Evolutionary conservation across 2,888 invertebrate species (phyloP).

Genomic region (Cosmia trapezina): DNA sequence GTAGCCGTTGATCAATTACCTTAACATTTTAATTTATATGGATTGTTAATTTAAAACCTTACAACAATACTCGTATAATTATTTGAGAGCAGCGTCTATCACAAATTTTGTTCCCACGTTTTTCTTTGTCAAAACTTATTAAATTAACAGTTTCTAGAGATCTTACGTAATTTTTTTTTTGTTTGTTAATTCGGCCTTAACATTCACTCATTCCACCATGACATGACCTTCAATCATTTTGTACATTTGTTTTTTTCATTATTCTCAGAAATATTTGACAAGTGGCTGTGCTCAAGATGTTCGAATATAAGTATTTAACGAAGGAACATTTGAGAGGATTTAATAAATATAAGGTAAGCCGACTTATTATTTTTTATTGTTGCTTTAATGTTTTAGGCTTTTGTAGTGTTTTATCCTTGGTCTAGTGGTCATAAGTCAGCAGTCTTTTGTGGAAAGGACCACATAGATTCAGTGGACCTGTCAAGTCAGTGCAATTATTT

Average conservation of each 20-base stretch:
- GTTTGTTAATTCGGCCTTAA: constrained; percentile 1
- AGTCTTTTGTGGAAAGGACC: no score
- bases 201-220: no score
- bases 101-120: no score
- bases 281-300: constrained; percentile 69
- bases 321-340: constrained; percentile 96
- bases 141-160: no score
- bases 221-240: neutral
- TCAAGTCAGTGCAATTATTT: no score
- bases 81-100: no score
- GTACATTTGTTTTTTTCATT: constrained; percentile 19
- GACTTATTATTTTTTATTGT: neutral
- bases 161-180: neutral
- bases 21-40: no score
- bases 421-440: neutral
- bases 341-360: constrained; percentile 95
- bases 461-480: no score
- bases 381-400: neutral
- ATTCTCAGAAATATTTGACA: constrained; percentile 19
- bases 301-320: constrained; percentile 94
- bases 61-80: no score
- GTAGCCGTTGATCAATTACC: no score
- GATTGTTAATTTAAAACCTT: no score
- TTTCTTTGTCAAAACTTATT: no score
- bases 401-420: neutral